A percentile compares a stretch with the other conserved stretches of the same genome.
These are phyloP conservation scores for Phortica magna DNA, from an alignment of 2,888 invertebrate genomes.

Conservation along the genomic window DNA sequence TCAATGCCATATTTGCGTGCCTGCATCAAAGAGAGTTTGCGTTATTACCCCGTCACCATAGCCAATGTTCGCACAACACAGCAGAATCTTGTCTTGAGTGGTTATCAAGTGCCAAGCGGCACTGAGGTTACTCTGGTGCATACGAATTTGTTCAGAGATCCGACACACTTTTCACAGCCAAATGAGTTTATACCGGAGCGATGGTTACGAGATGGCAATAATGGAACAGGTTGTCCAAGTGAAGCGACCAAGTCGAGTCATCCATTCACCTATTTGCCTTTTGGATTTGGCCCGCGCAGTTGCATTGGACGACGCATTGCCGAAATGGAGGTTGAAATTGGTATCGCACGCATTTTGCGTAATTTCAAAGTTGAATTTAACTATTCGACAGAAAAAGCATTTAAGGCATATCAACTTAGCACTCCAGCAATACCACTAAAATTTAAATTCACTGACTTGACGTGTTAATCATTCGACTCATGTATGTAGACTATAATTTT, in stretches of 20 bases:
- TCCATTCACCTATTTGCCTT: conserved; percentile 79
- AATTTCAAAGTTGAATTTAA: conserved; percentile 72
- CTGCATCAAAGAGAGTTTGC: conserved; percentile 85
- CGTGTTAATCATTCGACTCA: neutral
- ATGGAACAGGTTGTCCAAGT: conserved; percentile 80
- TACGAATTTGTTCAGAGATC: conserved; percentile 79
- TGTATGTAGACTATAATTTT: neutral
- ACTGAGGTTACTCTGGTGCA: conserved; percentile 86
- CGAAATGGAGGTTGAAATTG: conserved; percentile 84
- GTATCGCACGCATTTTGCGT: conserved; percentile 77
- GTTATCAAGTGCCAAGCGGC: conserved; percentile 82
- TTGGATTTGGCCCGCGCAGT: conserved; percentile 84
- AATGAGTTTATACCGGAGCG: conserved; percentile 85
- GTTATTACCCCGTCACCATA: conserved; percentile 81
- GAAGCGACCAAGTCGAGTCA: conserved; percentile 47
- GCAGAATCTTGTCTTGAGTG: conserved; percentile 81
- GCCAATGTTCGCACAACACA: conserved; percentile 80
- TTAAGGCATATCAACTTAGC: conserved; percentile 67
- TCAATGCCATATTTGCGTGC: conserved; percentile 83
- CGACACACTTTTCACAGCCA: conserved; percentile 81
- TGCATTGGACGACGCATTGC: conserved; percentile 87
- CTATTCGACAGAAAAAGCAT: conserved; percentile 67
- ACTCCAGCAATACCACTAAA: conserved; percentile 75
- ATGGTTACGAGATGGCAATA: conserved; percentile 80
- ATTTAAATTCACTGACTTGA: conserved; percentile 72